Conservation (phyloP, 2,888 invertebrate genomes). For the Drosophila kuntzei region DNA sequence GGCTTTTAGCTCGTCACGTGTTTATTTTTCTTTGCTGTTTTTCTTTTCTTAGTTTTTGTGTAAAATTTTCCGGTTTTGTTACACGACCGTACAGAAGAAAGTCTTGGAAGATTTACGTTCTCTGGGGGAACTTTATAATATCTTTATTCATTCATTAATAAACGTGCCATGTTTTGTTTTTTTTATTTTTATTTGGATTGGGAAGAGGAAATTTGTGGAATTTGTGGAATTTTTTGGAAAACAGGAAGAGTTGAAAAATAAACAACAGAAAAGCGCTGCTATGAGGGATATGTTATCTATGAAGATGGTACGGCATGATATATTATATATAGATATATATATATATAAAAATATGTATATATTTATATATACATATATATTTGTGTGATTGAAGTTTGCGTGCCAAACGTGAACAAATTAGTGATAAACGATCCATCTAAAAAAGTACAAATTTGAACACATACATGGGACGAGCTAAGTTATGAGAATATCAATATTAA, state of each 20-base stretch:
- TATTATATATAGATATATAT: not conserved
- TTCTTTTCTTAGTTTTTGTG: not conserved
- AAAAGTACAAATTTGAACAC: slow-evolving; percentile 33
- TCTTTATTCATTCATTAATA: slow-evolving; percentile 37
- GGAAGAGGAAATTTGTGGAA: not conserved
- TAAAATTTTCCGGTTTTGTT: slow-evolving; percentile 13
- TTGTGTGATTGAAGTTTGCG: slow-evolving; percentile 17
- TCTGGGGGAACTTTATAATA: slow-evolving; percentile 12
- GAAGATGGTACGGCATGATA: slow-evolving; percentile 6
- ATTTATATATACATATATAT: not conserved
- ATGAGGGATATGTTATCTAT: slow-evolving; percentile 2
- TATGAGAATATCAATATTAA: slow-evolving; percentile 12
- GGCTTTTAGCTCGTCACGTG: slow-evolving; percentile 15
- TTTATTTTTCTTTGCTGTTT: slow-evolving; percentile 12
- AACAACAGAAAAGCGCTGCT: slow-evolving; percentile 18
- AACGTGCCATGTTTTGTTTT: slow-evolving; percentile 72
- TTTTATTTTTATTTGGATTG: slow-evolving; percentile 9
- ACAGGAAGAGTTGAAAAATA: not conserved
- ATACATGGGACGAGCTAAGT: slow-evolving; percentile 23
- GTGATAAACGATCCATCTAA: slow-evolving; percentile 29
- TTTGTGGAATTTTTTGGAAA: not conserved
- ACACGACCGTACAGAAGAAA: slow-evolving; percentile 36
- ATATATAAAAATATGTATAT: not conserved
- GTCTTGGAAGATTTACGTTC: slow-evolving; percentile 26
- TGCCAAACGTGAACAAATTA: slow-evolving; percentile 41